Conservation (phyloP, 2,113 vertebrate genomes). For the Acinonyx jubatus region DNA sequence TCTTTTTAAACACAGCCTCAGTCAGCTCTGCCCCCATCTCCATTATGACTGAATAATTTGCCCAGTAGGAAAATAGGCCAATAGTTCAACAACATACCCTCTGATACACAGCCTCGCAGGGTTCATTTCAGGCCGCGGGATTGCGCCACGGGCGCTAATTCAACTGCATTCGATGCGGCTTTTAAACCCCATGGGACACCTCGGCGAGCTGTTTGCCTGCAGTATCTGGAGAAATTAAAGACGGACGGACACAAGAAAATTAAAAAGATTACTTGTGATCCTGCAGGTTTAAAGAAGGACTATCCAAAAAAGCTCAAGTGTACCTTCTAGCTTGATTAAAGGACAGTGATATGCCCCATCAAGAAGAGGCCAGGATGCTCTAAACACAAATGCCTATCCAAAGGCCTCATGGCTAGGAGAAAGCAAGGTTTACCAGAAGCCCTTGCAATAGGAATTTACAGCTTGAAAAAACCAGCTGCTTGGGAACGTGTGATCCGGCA, state of each 20-base stretch:
- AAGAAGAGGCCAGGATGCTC: slow-evolving; percentile 38
- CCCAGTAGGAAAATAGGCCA: slow-evolving; percentile 80
- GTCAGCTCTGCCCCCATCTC: slow-evolving; percentile 69
- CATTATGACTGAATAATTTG: slow-evolving; percentile 67
- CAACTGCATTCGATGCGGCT: slow-evolving; percentile 84
- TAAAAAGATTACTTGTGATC: slow-evolving; percentile 86
- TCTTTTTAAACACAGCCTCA: slow-evolving; percentile 1
- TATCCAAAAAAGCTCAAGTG: slow-evolving; percentile 71
- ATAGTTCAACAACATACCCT: slow-evolving; percentile 86
- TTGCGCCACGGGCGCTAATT: slow-evolving; percentile 85
- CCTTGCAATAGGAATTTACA: not conserved
- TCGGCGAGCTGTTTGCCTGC: slow-evolving; percentile 86
- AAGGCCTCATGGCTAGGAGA: slow-evolving; percentile 5
- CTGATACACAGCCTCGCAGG: slow-evolving; percentile 85
- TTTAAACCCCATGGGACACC: slow-evolving; percentile 85
- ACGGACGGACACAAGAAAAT: slow-evolving; percentile 88
- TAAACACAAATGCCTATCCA: not conserved
- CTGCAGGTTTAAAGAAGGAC: slow-evolving; percentile 82
- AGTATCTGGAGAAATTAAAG: slow-evolving; percentile 87
- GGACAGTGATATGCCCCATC: slow-evolving; percentile 71
- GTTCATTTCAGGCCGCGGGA: slow-evolving; percentile 85
- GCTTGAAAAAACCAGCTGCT: slow-evolving; percentile 7
- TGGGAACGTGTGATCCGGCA: not conserved
- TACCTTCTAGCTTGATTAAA: slow-evolving; percentile 76
- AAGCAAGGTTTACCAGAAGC: slow-evolving; percentile 24